Conservation (phyloP, 2,888 invertebrate genomes). For the Sabellastarte sp. region DNA sequence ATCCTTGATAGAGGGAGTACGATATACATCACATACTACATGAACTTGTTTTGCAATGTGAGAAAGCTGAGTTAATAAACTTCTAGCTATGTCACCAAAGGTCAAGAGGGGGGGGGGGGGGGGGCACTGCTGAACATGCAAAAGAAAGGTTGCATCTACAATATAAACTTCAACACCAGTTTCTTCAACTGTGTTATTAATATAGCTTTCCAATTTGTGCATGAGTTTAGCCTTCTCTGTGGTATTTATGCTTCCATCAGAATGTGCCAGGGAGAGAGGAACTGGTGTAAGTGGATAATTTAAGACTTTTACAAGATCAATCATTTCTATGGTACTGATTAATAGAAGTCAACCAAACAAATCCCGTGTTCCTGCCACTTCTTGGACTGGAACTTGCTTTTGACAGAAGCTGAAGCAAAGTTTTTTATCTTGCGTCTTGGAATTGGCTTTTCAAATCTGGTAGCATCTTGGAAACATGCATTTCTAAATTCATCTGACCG, state of each 20-base stretch:
- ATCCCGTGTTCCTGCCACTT: conserved; percentile 11
- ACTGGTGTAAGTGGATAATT: conserved; percentile 14
- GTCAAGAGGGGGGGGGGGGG: no score
- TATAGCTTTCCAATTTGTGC: conserved; percentile 8
- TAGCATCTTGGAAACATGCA: conserved; percentile 12
- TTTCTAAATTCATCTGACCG: conserved; percentile 16
- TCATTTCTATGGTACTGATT: conserved; percentile 6
- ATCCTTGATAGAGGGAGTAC: neutral
- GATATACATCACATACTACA: neutral
- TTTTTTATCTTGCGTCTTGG: conserved; percentile 17
- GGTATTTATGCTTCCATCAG: conserved; percentile 16
- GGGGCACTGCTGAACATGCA: neutral
- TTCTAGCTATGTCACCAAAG: neutral
- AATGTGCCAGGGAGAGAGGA: conserved; percentile 11
- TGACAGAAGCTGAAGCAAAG: conserved; percentile 9
- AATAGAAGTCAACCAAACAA: conserved; percentile 11
- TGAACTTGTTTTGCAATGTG: neutral
- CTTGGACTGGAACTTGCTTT: neutral
- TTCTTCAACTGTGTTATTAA: neutral
- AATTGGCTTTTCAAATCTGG: conserved; percentile 22
- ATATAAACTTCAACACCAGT: neutral
- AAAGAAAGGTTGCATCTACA: neutral
- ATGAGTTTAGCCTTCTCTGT: conserved; percentile 13
- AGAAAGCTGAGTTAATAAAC: neutral
- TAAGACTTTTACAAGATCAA: conserved; percentile 11